A percentile compares a stretch with the other conserved stretches of the same genome.
Conservation (phyloP, 2,888 invertebrate species). For the Agonopterix arenella region DNA sequence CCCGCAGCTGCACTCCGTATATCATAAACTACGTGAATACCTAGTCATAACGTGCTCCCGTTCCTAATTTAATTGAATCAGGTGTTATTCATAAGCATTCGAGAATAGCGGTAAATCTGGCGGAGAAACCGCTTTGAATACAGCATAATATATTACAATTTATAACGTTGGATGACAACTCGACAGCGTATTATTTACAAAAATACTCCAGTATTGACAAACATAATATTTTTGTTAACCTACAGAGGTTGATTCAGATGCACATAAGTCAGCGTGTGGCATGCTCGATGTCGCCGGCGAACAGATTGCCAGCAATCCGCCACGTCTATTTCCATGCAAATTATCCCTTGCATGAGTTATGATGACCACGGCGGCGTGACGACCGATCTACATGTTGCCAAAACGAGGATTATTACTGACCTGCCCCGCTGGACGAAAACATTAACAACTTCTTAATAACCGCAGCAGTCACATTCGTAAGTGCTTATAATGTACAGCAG, state of each 20-base stretch:
- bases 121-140: not conserved
- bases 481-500: no score
- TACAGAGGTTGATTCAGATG: slow-evolving; percentile 17
- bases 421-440: slow-evolving; percentile 5
- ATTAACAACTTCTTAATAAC: slow-evolving; percentile 1
- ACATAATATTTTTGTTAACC: slow-evolving; percentile 2
- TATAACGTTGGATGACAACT: slow-evolving; percentile 2
- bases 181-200: not conserved
- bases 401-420: slow-evolving; percentile 42
- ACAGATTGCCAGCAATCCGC: slow-evolving; percentile 37
- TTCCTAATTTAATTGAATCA: slow-evolving; percentile 10
- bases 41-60: not conserved
- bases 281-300: slow-evolving; percentile 19
- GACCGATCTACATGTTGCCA: slow-evolving; percentile 37
- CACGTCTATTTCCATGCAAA: slow-evolving; percentile 38
- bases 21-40: slow-evolving; percentile 26
- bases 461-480: no score
- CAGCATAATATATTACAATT: not conserved
- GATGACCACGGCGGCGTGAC: slow-evolving; percentile 24
- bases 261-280: slow-evolving; percentile 18
- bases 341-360: slow-evolving; percentile 45
- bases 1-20: slow-evolving; percentile 45
- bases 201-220: slow-evolving; percentile 1
- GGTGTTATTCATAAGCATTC: slow-evolving; percentile 6
- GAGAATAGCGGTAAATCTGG: not conserved